phyloP scores from a whole-genome alignment of 2,113 vertebrate genomes.

The Cranoglanis bouderius region DNA sequence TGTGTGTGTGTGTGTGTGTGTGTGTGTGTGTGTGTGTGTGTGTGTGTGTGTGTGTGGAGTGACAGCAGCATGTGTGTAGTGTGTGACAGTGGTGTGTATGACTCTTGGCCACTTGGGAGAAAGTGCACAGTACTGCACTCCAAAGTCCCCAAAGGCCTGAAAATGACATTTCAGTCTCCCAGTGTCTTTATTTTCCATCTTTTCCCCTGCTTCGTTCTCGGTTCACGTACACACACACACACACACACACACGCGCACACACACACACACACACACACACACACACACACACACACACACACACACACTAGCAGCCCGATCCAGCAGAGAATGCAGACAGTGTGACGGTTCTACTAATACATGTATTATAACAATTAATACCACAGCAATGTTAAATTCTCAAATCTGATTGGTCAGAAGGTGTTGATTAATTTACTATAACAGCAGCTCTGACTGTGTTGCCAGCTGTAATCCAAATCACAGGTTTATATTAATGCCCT shows the following conservation, averaged over 20 bases:
- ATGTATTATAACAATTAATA: background rate
- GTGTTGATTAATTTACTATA: background rate
- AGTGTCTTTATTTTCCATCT: constrained; percentile 48
- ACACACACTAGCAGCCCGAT: background rate
- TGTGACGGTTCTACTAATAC: background rate
- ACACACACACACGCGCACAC: background rate
- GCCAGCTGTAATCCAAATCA: too few relatives aligned
- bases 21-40: background rate
- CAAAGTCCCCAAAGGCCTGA: constrained; percentile 66
- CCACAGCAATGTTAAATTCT: background rate
- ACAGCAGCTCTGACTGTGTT: background rate
- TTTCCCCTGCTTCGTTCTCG: constrained; percentile 1
- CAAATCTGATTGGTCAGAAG: background rate
- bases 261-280: background rate
- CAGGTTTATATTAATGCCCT: background rate
- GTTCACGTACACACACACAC: constrained; percentile 2
- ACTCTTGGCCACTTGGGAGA: constrained; percentile 64
- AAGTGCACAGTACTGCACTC: constrained; percentile 55
- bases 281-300: background rate
- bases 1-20: background rate
- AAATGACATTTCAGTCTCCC: constrained; percentile 59
- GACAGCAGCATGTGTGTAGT: background rate
- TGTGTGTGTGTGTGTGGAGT: background rate
- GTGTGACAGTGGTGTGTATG: constrained; percentile 27
- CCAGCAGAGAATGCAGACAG: background rate